phyloP scores from a whole-genome alignment of 2,888 invertebrate genomes.

The Sycophila texana region DNA sequence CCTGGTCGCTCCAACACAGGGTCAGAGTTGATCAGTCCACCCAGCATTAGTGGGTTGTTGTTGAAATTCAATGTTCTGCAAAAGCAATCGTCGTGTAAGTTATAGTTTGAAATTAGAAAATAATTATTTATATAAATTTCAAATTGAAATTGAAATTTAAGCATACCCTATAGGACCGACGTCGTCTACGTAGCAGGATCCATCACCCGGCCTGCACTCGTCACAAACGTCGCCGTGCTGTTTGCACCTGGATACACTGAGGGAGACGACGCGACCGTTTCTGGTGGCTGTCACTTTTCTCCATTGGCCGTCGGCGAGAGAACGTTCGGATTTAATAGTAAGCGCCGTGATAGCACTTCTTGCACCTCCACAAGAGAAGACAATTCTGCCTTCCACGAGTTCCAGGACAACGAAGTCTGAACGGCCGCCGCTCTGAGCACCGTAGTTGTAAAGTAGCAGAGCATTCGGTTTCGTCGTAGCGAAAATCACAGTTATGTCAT shows the following conservation, averaged over 20 bases:
- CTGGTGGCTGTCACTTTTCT: constrained; percentile 93
- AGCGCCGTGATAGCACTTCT: constrained; percentile 91
- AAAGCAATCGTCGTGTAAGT: background rate
- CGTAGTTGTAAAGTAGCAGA: constrained; percentile 93
- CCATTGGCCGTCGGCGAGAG: constrained; percentile 91
- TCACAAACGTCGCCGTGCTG: constrained; percentile 92
- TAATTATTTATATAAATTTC: too few species aligned
- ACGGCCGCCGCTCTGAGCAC: constrained; percentile 89
- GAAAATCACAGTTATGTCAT: constrained; percentile 93
- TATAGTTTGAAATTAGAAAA: background rate
- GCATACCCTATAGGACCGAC: constrained; percentile 91
- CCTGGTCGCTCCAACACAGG: constrained; percentile 92
- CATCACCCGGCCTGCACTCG: constrained; percentile 90
- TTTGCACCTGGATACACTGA: constrained; percentile 88
- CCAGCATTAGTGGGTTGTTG: constrained; percentile 89
- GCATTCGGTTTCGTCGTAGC: constrained; percentile 92
- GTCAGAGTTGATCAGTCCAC: constrained; percentile 90
- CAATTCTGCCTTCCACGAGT: constrained; percentile 87
- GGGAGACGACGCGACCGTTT: constrained; percentile 90
- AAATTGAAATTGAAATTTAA: background rate
- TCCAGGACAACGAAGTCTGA: constrained; percentile 96
- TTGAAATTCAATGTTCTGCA: constrained; percentile 92
- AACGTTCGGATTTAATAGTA: constrained; percentile 80
- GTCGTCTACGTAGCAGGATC: constrained; percentile 89
- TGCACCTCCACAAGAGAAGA: constrained; percentile 93